Evolutionary conservation across 2,888 invertebrate species (phyloP), one percentile per base, ranked within the genome.

Genomic region (Linyphia triangularis): DNA sequence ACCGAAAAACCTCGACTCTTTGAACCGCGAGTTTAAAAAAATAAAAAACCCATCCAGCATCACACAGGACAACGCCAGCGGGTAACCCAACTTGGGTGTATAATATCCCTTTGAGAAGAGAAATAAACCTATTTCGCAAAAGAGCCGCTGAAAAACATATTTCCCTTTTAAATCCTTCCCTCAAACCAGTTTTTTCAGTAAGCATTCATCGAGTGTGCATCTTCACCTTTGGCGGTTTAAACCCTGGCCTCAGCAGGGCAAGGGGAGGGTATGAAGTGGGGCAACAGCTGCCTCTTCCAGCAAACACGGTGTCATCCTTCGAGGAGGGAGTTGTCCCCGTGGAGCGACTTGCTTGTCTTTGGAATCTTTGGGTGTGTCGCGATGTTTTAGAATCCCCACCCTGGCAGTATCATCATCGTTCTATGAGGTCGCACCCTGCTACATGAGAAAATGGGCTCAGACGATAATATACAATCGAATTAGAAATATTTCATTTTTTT

Each of bases 361-460:
- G 86, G 86, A 79, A 86, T 86, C 13, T 59, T 86, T 81, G 86
- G 86, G 86, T 86, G 86, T 86, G 86, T 73, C 83, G 51, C 5
- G n/a, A 51, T 51, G 51, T 51, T n/a, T 33, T 70, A 65, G 79
- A 57, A 59, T 77, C 61, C 63, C 61, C 77, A 30, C n/a, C n/a
- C n/a, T n/a, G n/a, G n/a, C n/a, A n/a, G n/a, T 22, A 13, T 7
- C 16, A 16, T 16, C 10, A 43, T 13, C 19, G 59, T 59, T 59
- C 22, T 59, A n/a, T n/a, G n/a, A n/a, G n/a, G n/a, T n/a, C n/a
- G n/a, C 13, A 19, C 51, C 51, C n/a, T 75, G 33, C 28, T 37
- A 6, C 2, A 6, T 1, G 24, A 30, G 24, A 16, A 40, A 13
- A 33, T 7, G 16, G 37, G 28, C 6, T n/a, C 9, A 37, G 19